Percentiles rank a stretch among this genome's conserved stretches.
phyloP scores from a whole-genome alignment of 2,888 invertebrate species.

The Anaspis maculata region DNA sequence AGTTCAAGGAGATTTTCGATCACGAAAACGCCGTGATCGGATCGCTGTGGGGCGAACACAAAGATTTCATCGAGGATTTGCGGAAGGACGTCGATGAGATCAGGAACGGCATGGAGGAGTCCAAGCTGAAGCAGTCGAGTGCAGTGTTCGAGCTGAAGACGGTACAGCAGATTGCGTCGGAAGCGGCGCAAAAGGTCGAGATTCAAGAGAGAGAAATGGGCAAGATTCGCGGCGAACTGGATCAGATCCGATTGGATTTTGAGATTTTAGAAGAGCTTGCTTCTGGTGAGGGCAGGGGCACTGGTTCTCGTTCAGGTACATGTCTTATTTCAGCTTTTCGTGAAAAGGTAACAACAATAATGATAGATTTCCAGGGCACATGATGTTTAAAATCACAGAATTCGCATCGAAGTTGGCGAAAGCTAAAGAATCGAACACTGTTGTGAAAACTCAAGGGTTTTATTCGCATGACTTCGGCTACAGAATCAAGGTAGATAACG shows the following conservation, averaged over 20 bases:
- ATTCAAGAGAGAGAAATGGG: conserved; percentile 41
- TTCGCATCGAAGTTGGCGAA: conserved; percentile 57
- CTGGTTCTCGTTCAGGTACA: conserved; percentile 1
- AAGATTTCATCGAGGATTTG: conserved; percentile 28
- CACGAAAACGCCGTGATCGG: conserved; percentile 37
- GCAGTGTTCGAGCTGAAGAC: conserved; percentile 46
- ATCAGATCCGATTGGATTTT: conserved; percentile 43
- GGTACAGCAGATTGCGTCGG: conserved; percentile 44
- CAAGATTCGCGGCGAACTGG: conserved; percentile 37
- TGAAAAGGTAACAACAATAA: background rate
- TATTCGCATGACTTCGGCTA: conserved; percentile 67
- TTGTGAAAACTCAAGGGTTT: conserved; percentile 60
- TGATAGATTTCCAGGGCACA: conserved; percentile 44
- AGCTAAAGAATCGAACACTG: conserved; percentile 55
- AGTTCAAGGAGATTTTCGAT: conserved; percentile 34
- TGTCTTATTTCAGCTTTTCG: background rate
- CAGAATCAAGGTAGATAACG: conserved; percentile 54
- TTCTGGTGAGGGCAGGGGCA: conserved; percentile 1
- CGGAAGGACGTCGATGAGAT: conserved; percentile 23
- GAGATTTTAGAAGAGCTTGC: conserved; percentile 40
- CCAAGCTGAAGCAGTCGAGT: conserved; percentile 42
- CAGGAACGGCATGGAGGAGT: conserved; percentile 34
- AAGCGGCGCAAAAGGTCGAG: conserved; percentile 47
- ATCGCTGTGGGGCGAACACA: conserved; percentile 39
- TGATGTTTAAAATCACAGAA: conserved; percentile 64